These are phyloP conservation scores for Actias luna DNA, from an alignment of 2,888 invertebrate species.

Conservation along the genomic window DNA sequence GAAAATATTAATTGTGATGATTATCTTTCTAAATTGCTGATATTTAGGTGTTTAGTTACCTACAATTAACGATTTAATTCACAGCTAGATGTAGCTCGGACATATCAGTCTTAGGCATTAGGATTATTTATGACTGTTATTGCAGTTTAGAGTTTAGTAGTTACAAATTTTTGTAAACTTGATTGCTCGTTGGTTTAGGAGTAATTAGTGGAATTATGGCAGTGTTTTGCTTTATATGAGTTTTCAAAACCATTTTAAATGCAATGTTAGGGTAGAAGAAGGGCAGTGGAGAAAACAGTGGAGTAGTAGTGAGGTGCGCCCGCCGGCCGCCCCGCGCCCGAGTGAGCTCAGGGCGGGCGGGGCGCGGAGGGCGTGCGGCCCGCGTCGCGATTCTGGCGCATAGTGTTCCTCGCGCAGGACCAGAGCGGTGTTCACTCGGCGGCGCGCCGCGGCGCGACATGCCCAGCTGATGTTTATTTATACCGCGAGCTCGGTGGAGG, in stretches of 20 bases:
- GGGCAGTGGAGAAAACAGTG: slow-evolving; percentile 1
- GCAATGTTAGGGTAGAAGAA: slow-evolving; percentile 7
- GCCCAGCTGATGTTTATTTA: slow-evolving; percentile 85
- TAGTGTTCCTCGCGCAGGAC: slow-evolving; percentile 83
- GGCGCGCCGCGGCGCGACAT: slow-evolving; percentile 84
- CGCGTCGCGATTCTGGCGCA: slow-evolving; percentile 63
- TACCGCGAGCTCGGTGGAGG: slow-evolving; percentile 82
- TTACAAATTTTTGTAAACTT: neutral
- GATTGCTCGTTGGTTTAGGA: neutral
- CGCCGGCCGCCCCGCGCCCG: too few relatives aligned
- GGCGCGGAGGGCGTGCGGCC: slow-evolving; percentile 56
- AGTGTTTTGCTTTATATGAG: neutral
- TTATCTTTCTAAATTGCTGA: neutral
- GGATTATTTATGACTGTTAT: slow-evolving; percentile 9
- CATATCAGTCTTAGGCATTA: neutral
- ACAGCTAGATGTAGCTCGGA: neutral
- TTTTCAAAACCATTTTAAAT: neutral
- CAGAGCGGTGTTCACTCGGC: slow-evolving; percentile 85
- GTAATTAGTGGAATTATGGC: neutral
- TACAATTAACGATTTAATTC: neutral
- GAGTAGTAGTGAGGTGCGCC: slow-evolving; percentile 5
- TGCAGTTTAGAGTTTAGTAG: neutral
- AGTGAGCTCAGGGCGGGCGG: slow-evolving; percentile 53
- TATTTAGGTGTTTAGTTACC: neutral
- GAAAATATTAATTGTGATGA: neutral